Evolutionary conservation across 2,888 invertebrate species (phyloP).

Genomic region (Ormia ochracea): DNA sequence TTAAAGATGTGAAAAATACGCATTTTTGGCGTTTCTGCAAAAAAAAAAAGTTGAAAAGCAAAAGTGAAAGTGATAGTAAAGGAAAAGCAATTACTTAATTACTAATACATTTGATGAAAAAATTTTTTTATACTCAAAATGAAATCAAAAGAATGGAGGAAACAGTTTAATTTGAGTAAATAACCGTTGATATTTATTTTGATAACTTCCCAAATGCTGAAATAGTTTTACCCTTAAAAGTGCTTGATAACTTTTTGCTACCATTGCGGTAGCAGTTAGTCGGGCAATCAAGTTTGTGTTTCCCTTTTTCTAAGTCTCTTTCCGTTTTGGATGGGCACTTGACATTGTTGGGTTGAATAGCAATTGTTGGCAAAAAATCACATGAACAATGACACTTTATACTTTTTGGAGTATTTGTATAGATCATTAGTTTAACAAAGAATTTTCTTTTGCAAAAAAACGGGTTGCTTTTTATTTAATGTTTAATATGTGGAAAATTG

Average conservation of each 20-base stretch:
- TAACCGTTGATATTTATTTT: conserved; percentile 28
- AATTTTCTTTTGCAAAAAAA: conserved; percentile 7
- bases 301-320: background rate
- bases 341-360: conserved; percentile 7
- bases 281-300: background rate
- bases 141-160: background rate
- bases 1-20: background rate
- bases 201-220: background rate
- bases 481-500: conserved; percentile 58
- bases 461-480: conserved; percentile 28
- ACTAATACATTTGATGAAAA: background rate
- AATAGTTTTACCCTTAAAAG: background rate
- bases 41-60: conserved; percentile 19
- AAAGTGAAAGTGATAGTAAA: conserved; percentile 41
- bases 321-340: conserved; percentile 34
- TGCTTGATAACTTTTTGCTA: too few relatives aligned
- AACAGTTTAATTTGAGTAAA: conserved; percentile 39
- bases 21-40: background rate
- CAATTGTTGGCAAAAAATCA: background rate
- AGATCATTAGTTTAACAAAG: background rate
- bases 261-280: background rate
- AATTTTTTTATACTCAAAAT: background rate
- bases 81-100: conserved; percentile 64
- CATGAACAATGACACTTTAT: conserved; percentile 11
- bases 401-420: background rate